Evolutionary conservation across 2,797 vertebrate genomes (phyloP).

Genomic region (Sebastolobus altivelis): DNA sequence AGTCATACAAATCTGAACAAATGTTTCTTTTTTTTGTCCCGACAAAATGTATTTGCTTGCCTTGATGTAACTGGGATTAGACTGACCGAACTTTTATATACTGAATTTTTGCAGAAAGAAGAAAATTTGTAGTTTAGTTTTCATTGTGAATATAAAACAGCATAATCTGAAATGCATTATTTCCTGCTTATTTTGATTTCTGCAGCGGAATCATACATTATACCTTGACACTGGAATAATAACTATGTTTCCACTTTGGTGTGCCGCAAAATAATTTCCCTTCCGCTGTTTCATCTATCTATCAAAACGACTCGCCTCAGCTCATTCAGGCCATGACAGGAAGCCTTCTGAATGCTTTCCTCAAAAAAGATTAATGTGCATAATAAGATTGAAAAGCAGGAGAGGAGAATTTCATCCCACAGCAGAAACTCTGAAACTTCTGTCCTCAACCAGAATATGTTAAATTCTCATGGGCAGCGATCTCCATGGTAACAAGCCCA

Average conservation of each 20-base stretch:
- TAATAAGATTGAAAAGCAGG: constrained; percentile 47
- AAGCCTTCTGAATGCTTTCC: constrained; percentile 18
- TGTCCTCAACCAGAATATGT: constrained; percentile 40
- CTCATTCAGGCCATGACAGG: constrained; percentile 47
- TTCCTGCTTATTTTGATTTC: constrained; percentile 34
- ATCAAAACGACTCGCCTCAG: constrained; percentile 45
- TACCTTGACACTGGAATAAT: constrained; percentile 40
- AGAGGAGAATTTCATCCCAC: constrained; percentile 45
- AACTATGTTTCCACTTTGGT: constrained; percentile 43
- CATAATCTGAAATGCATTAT: not conserved
- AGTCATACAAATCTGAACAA: not conserved
- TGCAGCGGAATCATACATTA: constrained; percentile 22
- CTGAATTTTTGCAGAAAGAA: not conserved
- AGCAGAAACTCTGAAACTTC: constrained; percentile 48
- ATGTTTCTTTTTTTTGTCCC: not conserved
- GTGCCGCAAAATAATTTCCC: constrained; percentile 42
- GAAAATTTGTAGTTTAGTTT: not conserved
- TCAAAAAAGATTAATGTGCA: constrained; percentile 36
- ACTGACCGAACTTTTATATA: not conserved
- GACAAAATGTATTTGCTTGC: not conserved
- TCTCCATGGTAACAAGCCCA: constrained; percentile 64
- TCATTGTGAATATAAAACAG: constrained; percentile 2
- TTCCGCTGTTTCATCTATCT: constrained; percentile 48
- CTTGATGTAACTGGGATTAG: not conserved
- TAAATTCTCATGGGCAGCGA: constrained; percentile 53